Base-by-base conservation (phyloP, 2,797 vertebrate species). In the Mormyrus proboscirostris region DNA sequence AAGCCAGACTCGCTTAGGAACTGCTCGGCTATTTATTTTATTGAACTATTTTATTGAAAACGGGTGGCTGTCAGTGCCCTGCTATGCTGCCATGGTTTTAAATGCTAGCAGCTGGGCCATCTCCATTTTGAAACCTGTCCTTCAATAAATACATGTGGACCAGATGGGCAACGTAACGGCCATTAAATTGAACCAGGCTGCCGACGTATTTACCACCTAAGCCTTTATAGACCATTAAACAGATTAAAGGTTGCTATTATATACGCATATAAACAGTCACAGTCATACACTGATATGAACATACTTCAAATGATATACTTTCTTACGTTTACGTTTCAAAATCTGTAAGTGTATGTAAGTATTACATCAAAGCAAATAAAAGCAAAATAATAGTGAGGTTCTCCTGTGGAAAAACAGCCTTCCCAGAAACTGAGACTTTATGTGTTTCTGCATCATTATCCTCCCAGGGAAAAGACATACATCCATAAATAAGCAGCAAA, bases 401-500 rank as follows among this genome's bases (percentile, higher is more conserved):
- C 92, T 93, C n/a, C 19, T 91, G 91, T 62, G 91, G 53, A 29
- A 87, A 59, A 59, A 87, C 5, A 44, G 38, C 33, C n/a, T 47
- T 65, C 41, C 87, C 19, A 49, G 57, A 25, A 33, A 29, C 38
- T 49, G 22, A 88, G 41, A 59, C 59, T 12, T 12, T 88, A 22
- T 69, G 57, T 85, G 12, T 84, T 49, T 33, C 29, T 89, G 55
- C 87, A 33, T 33, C 55, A 53, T 9, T 87, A 83, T 86, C 44
- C 83, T 89, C 89, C 85, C 84, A 89, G 92, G 73, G 1, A 62
- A 90, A 65, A 89, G 92, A 91, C 92, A 90, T 86, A 86, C 91
- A 41, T 89, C 91, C 90, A 95, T 95, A 94, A 95, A 95, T 95
- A 94, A 94, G 92, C 92, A 92, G 92, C 92, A 95, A 94, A 94